Evolutionary conservation across 2,797 vertebrate species (phyloP), one percentile per base, ranked within the genome.

Genomic region (Ataeniobius toweri): DNA sequence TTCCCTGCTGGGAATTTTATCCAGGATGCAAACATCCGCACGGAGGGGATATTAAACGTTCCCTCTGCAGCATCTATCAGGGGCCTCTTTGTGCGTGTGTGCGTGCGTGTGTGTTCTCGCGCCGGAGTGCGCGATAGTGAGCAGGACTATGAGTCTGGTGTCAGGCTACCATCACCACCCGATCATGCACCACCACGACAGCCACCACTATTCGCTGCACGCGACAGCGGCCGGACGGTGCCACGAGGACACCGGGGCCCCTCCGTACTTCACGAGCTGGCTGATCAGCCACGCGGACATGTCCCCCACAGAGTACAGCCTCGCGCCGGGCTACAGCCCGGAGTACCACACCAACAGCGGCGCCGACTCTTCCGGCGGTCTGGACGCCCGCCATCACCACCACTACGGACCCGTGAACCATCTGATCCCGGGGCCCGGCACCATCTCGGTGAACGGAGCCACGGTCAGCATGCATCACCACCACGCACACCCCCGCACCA

Each of bases 251-350:
- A 73, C 90, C 71, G 92, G 90, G 1, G 92, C 90, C 6, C 92
- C 97, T 92, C 97, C 97, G 3, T 99, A 99, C 89, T 99, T 99
- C 90, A 98, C 98, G n/a, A 97, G 98, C 88, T 99, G 98, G 98
- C 93, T 99, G 50, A 97, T 99, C 85, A 97, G 97, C 90, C 98
- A 98, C 91, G 96, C 98, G 61, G 98, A 99, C 91, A 96, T 99
- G 96, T 99, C 98, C 92, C 97, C 93, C 94, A 97, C 97, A 5
- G 98, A 99, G 85, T 99, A 99, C 71, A 96, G 91, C 73, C 89
- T 93, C 3, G 88, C 93, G 13, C 89, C 90, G 53, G 89, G 89
- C 26, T 94, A 92, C 86, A 94, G 93, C 77, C 93, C 93, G 6
- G 93, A 94, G 85, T 94, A 94, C 85, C 91, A 91, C 50, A 88